phyloP scores from a whole-genome alignment of 1,140 invertebrate genomes.

The Brachionus manjavacas region DNA sequence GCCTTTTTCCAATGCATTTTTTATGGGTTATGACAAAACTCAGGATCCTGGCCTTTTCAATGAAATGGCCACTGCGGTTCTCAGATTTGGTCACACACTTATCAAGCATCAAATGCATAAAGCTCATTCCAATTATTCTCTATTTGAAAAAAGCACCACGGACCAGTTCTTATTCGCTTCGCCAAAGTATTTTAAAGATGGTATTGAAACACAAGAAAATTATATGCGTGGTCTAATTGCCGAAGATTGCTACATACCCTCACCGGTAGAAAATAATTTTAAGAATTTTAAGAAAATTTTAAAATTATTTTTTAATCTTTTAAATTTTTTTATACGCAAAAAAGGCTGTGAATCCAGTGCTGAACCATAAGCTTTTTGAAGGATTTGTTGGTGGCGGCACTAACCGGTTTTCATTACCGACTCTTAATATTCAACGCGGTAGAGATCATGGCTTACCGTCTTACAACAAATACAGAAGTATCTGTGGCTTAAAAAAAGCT shows the following conservation, averaged over 20 bases:
- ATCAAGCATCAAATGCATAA: not conserved
- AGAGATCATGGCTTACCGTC: slow-evolving; percentile 46
- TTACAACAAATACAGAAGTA: slow-evolving; percentile 43
- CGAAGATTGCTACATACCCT: not conserved
- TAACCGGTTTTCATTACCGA: slow-evolving; percentile 64
- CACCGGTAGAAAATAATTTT: not conserved
- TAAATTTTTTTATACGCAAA: not conserved
- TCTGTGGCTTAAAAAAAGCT: slow-evolving; percentile 44
- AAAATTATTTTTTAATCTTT: slow-evolving; percentile 51
- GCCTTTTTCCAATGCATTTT: slow-evolving; percentile 60
- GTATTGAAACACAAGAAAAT: slow-evolving; percentile 14
- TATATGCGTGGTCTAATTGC: slow-evolving; percentile 11
- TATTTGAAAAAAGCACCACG: not conserved
- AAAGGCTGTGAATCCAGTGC: not conserved
- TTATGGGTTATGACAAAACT: slow-evolving; percentile 70
- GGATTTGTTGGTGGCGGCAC: not conserved
- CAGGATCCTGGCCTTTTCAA: slow-evolving; percentile 71
- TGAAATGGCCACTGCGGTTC: slow-evolving; percentile 29
- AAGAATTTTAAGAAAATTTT: no score
- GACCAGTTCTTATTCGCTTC: not conserved
- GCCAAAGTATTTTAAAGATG: not conserved
- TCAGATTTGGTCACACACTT: slow-evolving; percentile 59
- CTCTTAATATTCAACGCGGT: slow-evolving; percentile 84
- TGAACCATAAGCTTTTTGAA: slow-evolving; percentile 11
- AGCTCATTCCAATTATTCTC: not conserved